Evolutionary conservation across 2,888 invertebrate genomes (phyloP), one percentile per base, ranked within the genome.

Genomic region (Gortyna flavago): DNA sequence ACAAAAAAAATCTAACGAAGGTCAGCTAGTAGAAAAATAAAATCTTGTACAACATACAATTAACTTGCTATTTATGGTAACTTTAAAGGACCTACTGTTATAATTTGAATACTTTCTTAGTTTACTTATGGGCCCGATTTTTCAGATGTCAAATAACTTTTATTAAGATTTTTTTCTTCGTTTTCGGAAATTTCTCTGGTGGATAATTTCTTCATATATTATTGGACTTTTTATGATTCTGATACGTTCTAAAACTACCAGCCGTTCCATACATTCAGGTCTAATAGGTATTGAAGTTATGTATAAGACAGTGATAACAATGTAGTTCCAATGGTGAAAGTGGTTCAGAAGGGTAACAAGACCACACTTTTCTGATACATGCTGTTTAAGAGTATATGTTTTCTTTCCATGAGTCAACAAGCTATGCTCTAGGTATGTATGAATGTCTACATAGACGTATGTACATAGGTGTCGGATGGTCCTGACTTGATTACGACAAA

Each of bases 401-500:
- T n/a, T 51, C 0, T 65, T 65, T 51, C 4, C 1, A 57, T 16
- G 8, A 44, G 54, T 29, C 35, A 73, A 44, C 51, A n/a, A 75
- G 32, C 9, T 29, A 32, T n/a, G 3, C 2, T n/a, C 61, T 78
- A 54, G 54, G 25, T 25, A 64, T 66, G 35, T 59, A 29, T 67
- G 54, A 9, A 48, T 48, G n/a, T 51, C 25, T 72, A 77, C 57
- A 79, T 72, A 78, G 70, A 74, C 71, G 71, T 83, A 73, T 81
- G 83, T 88, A n/a, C n/a, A n/a, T n/a, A 85, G 89, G 89, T 88
- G 84, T 87, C 77, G 74, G 79, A 79, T 75, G 72, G 72, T 80
- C 62, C 75, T 82, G 77, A 85, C 79, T 91, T 86, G 88, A 89
- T 90, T 88, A 87, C 89, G 87, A 90, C 90, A 91, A 90, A 89